Evolutionary conservation across 1,140 invertebrate species (phyloP).

Genomic region (Prorops nasuta): DNA sequence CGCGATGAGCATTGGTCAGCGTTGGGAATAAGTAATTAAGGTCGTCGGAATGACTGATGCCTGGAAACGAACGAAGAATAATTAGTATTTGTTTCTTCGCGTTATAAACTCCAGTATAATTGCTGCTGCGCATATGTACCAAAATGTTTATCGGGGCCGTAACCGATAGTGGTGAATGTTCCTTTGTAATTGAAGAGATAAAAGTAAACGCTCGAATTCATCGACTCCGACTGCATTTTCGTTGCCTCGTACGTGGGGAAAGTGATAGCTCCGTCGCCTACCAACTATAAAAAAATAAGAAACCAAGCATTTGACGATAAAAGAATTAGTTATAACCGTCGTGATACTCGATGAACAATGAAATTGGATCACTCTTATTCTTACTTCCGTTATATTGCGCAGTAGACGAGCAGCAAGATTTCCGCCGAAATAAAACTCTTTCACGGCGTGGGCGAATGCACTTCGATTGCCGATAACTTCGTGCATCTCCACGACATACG

Average conservation of each 20-base stretch:
- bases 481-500: background rate
- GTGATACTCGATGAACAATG: background rate
- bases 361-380: background rate
- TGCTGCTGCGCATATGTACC: no score
- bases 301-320: no score
- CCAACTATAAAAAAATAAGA: slow-evolving; percentile 23
- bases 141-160: slow-evolving; percentile 13
- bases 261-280: slow-evolving; percentile 18
- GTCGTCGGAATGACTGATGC: slow-evolving; percentile 54
- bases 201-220: slow-evolving; percentile 36
- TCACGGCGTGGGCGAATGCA: slow-evolving; percentile 13
- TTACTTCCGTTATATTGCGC: slow-evolving; percentile 21
- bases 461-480: slow-evolving; percentile 15
- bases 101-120: background rate
- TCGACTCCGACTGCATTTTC: slow-evolving; percentile 19
- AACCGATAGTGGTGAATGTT: slow-evolving; percentile 26
- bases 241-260: slow-evolving; percentile 30
- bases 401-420: background rate
- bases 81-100: background rate
- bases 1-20: slow-evolving; percentile 19
- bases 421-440: slow-evolving; percentile 31
- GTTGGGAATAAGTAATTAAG: slow-evolving; percentile 52
- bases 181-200: slow-evolving; percentile 41
- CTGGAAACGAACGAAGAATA: slow-evolving; percentile 26
- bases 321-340: background rate